These are phyloP conservation scores for Apamea monoglypha DNA, from an alignment of 2,888 invertebrate genomes.

Conservation along the genomic window DNA sequence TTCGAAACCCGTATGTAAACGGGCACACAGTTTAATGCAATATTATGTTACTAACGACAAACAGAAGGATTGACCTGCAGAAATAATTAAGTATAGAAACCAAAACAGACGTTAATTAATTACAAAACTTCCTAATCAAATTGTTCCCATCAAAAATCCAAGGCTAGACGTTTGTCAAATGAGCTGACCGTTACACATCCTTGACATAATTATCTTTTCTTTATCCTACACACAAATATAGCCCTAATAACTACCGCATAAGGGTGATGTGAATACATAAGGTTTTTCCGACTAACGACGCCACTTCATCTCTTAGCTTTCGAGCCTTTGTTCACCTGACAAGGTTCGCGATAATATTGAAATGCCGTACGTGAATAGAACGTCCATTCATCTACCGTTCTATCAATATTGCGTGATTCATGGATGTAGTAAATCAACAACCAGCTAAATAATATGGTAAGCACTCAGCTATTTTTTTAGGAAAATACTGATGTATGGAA, in stretches of 20 bases:
- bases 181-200: conserved; percentile 67
- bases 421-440: conserved; percentile 52
- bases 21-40: no score
- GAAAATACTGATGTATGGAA: no score
- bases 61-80: not conserved
- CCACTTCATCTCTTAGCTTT: conserved; percentile 81
- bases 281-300: conserved; percentile 79
- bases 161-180: conserved; percentile 68
- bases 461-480: not conserved
- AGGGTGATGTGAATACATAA: conserved; percentile 54
- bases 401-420: conserved; percentile 73
- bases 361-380: conserved; percentile 82
- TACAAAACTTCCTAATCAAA: conserved; percentile 53
- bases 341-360: conserved; percentile 87
- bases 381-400: conserved; percentile 80
- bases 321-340: conserved; percentile 84
- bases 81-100: not conserved
- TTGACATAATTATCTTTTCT: conserved; percentile 75
- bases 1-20: not conserved
- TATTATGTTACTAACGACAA: not conserved
- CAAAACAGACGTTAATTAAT: conserved; percentile 31
- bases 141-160: conserved; percentile 60
- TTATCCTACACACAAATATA: conserved; percentile 58
- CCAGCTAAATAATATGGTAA: conserved; percentile 18
- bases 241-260: conserved; percentile 56